These are phyloP conservation scores for Apodemus speciosus DNA, from an alignment of 2,113 vertebrate species.

Conservation along the genomic window DNA sequence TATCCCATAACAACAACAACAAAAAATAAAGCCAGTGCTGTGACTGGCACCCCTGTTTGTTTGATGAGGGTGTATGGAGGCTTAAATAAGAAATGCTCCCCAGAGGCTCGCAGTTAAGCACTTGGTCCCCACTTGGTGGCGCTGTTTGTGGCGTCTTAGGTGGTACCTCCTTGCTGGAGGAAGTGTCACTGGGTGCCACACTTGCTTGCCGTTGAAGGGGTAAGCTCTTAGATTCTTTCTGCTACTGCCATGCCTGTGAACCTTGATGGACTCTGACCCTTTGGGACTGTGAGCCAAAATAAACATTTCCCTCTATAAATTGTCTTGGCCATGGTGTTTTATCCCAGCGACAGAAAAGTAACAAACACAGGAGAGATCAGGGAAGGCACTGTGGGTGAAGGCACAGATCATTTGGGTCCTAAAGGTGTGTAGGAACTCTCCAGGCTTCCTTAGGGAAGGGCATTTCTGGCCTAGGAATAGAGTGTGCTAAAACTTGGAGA, in stretches of 20 bases:
- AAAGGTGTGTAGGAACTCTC: background rate
- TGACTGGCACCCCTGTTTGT: background rate
- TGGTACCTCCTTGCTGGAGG: too few relatives aligned
- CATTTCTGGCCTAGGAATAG: background rate
- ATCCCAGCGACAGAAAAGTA: background rate
- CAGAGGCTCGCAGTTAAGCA: background rate
- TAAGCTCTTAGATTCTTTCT: background rate
- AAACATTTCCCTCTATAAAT: background rate
- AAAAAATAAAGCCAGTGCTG: background rate
- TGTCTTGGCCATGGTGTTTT: background rate
- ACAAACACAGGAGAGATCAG: background rate
- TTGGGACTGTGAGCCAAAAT: background rate
- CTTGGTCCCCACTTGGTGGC: background rate
- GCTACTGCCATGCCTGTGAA: background rate
- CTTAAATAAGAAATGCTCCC: background rate
- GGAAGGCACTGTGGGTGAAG: background rate
- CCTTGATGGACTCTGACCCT: too few relatives aligned
- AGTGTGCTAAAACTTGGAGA: background rate
- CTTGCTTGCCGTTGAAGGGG: background rate
- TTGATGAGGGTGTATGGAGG: background rate
- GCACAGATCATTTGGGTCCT: background rate
- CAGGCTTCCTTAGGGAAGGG: background rate
- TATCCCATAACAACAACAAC: constrained; percentile 17
- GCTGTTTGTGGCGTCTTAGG: background rate
- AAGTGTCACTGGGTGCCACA: background rate